Conservation (phyloP, 2,113 vertebrate genomes). For the Cyprinodon tularosa region DNA sequence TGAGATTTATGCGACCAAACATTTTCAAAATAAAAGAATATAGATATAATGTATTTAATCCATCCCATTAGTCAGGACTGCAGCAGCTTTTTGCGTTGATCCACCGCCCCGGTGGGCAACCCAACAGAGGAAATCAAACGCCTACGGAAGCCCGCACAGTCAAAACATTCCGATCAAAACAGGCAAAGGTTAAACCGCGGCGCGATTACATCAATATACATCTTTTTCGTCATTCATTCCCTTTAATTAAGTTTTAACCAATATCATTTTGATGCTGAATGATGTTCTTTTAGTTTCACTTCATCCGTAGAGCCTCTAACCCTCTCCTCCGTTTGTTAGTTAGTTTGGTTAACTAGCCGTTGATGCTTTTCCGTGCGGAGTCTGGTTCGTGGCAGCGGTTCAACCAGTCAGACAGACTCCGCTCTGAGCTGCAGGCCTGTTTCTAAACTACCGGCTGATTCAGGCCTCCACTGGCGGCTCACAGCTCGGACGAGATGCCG, state of each 20-base stretch:
- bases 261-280: accelerated
- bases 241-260: background rate
- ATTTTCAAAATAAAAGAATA: too few species aligned
- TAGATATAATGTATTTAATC: too few species aligned
- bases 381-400: background rate
- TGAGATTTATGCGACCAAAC: too few species aligned
- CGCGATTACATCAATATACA: too few species aligned
- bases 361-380: too few species aligned
- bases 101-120: background rate
- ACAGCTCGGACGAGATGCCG: slow-evolving; percentile 16
- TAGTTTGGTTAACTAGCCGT: background rate
- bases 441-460: background rate
- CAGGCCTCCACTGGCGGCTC: too few species aligned
- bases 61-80: too few species aligned
- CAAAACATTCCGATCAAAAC: background rate
- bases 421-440: too few species aligned
- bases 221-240: background rate
- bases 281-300: background rate
- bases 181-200: background rate
- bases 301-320: background rate
- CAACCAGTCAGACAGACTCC: background rate
- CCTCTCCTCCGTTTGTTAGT: background rate
- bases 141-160: slow-evolving; percentile 28
- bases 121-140: accelerated
- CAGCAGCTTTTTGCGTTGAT: background rate